Conservation (phyloP, 1,140 invertebrate species). For the Leguminivora glycinivorella region DNA sequence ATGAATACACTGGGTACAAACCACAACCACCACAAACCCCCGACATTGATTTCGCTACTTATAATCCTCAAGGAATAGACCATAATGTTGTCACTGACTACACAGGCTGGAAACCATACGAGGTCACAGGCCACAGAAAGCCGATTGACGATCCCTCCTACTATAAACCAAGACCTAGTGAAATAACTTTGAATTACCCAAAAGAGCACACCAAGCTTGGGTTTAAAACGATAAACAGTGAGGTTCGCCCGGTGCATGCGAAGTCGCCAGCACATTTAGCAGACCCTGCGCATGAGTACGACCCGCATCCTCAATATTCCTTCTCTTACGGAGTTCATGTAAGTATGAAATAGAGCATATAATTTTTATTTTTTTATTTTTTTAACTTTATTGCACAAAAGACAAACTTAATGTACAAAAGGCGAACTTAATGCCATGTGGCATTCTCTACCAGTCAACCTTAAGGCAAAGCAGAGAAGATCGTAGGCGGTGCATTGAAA, state of each 20-base stretch:
- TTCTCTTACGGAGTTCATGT: constrained; percentile 64
- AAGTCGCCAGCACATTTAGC: constrained; percentile 41
- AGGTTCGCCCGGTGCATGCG: constrained; percentile 42
- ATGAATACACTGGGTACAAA: constrained; percentile 45
- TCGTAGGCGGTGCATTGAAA: no score
- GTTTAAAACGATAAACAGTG: constrained; percentile 36
- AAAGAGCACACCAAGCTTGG: neutral
- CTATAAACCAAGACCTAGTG: neutral
- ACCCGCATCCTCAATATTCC: constrained; percentile 51
- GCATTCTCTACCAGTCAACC: no score
- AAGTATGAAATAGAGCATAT: constrained; percentile 41
- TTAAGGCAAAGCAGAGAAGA: no score
- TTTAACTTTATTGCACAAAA: no score
- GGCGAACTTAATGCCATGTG: no score
- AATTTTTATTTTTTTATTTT: neutral
- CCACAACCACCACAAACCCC: neutral
- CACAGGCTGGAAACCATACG: neutral
- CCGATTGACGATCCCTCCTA: neutral
- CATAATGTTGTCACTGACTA: neutral
- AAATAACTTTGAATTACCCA: neutral
- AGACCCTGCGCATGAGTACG: constrained; percentile 35
- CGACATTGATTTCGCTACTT: neutral
- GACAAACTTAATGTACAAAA: no score
- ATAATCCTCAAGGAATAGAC: neutral
- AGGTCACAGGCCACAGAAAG: neutral